Evolutionary conservation across 2,888 invertebrate genomes (phyloP).

Genomic region (Aquatica leii): DNA sequence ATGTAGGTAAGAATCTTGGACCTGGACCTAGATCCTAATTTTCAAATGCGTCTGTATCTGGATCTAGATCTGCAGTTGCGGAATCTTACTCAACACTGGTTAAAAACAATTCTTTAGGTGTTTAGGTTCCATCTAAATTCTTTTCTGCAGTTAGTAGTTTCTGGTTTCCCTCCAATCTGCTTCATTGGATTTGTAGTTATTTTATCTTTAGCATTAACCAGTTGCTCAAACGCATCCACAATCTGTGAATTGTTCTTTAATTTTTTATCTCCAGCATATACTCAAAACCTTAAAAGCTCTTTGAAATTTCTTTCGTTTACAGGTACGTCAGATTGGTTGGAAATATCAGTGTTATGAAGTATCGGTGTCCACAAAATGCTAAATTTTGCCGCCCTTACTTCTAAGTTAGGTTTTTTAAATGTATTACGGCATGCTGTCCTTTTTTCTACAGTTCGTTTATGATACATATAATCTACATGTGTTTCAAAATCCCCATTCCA

Average conservation of each 20-base stretch:
- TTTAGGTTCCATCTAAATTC: background rate
- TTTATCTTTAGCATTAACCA: background rate
- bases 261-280: background rate
- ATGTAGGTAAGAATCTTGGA: too few relatives aligned
- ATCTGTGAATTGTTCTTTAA: background rate
- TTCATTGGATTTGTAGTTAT: background rate
- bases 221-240: background rate
- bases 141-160: background rate
- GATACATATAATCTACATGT: background rate
- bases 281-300: background rate
- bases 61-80: too few relatives aligned
- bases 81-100: too few relatives aligned
- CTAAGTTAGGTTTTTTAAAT: background rate
- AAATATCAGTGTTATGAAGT: background rate
- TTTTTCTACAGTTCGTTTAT: background rate
- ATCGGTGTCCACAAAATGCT: background rate
- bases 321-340: background rate
- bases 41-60: too few relatives aligned
- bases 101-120: background rate
- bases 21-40: too few relatives aligned
- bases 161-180: background rate
- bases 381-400: background rate
- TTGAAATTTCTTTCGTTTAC: background rate
- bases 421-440: background rate
- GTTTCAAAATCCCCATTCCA: background rate